Conservation (phyloP, 1,140 invertebrate genomes). For the Trinorchestia longiramus region DNA sequence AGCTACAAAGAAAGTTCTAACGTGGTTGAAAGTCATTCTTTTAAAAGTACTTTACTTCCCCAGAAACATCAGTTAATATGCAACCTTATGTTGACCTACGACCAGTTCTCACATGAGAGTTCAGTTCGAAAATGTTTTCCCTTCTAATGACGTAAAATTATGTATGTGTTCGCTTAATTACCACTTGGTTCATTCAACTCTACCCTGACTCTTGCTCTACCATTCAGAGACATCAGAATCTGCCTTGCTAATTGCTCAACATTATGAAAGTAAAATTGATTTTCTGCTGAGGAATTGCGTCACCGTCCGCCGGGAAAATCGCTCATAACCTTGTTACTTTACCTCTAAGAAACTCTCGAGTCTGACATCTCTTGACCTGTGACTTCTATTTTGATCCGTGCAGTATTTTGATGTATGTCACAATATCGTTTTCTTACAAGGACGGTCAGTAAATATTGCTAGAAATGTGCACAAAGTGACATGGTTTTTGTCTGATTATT, state of each 20-base stretch:
- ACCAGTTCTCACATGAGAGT: neutral
- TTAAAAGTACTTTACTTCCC: neutral
- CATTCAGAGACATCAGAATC: neutral
- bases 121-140: neutral
- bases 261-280: neutral
- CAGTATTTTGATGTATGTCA: neutral
- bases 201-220: neutral
- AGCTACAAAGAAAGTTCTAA: neutral
- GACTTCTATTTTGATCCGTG: neutral
- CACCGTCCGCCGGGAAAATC: neutral
- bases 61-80: neutral
- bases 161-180: neutral
- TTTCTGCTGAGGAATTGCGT: neutral
- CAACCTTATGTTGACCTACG: neutral
- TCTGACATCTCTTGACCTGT: neutral
- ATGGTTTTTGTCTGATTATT: neutral
- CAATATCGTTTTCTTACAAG: neutral
- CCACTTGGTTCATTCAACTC: neutral
- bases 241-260: neutral
- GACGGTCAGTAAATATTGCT: neutral
- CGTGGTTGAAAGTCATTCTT: neutral
- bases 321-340: neutral
- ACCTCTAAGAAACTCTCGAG: neutral
- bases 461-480: neutral
- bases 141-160: neutral